Percentiles rank a stretch among this genome's conserved stretches.
These are phyloP conservation scores for Drosophila fuyamai DNA, from an alignment of 1,140 invertebrate species.

Conservation along the genomic window DNA sequence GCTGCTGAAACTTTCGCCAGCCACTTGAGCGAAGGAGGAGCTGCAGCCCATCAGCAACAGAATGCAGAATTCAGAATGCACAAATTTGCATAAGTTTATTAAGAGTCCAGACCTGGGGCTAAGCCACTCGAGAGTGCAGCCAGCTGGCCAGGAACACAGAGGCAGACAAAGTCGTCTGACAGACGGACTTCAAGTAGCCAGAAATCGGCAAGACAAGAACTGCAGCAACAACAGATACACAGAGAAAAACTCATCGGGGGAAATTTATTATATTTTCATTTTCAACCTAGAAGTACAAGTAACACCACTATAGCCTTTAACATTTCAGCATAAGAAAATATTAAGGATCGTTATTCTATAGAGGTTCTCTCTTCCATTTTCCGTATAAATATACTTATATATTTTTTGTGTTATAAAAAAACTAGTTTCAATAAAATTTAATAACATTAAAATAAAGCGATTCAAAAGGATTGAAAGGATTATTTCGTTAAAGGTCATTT, in stretches of 20 bases:
- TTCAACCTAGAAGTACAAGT: too few species aligned
- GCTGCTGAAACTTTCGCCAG: conserved; percentile 46
- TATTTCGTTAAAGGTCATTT: too few species aligned
- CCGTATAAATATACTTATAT: too few species aligned
- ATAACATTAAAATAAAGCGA: too few species aligned
- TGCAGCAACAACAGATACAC: conserved; percentile 30
- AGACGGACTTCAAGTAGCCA: conserved; percentile 47
- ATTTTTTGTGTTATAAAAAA: too few species aligned
- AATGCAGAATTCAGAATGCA: conserved; percentile 45
- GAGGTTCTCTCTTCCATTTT: too few species aligned
- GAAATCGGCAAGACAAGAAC: conserved; percentile 35
- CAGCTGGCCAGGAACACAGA: conserved; percentile 25
- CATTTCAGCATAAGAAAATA: too few species aligned
- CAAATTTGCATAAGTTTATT: conserved; percentile 78
- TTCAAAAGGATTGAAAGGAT: too few species aligned
- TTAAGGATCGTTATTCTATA: too few species aligned
- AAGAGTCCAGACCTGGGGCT: conserved; percentile 40
- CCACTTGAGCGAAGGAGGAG: conserved; percentile 46
- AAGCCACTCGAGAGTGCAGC: conserved; percentile 56
- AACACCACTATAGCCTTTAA: too few species aligned
- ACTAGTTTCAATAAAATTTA: too few species aligned
- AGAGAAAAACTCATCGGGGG: not conserved
- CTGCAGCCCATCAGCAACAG: conserved; percentile 22
- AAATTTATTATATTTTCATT: too few species aligned
- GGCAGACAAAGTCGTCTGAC: conserved; percentile 25